Conservation (phyloP, 2,797 vertebrate species). For the Sebastes steindachneri region DNA sequence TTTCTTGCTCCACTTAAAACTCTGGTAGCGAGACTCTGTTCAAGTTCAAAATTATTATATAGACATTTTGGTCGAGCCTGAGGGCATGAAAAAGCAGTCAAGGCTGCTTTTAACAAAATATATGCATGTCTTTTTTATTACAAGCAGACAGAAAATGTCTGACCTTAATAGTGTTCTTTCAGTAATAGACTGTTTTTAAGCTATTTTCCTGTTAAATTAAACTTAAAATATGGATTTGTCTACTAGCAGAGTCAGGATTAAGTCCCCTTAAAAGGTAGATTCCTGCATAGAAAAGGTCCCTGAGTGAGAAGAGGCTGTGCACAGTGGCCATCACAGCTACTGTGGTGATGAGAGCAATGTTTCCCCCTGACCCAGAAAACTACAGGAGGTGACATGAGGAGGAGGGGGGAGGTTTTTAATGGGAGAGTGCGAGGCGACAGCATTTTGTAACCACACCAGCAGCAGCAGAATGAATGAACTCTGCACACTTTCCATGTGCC, state of each 20-base stretch:
- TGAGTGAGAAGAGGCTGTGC: slow-evolving; percentile 1
- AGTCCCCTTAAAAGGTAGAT: background rate
- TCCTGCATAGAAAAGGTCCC: background rate
- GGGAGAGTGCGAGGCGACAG: background rate
- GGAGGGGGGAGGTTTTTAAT: slow-evolving; percentile 11
- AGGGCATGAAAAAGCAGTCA: background rate
- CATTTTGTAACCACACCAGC: slow-evolving; percentile 13
- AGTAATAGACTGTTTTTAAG: background rate
- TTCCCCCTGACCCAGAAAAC: slow-evolving; percentile 69
- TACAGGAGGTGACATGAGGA: slow-evolving; percentile 57
- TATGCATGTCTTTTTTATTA: background rate
- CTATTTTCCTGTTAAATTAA: background rate
- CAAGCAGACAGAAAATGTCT: background rate
- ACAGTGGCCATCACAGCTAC: slow-evolving; percentile 37
- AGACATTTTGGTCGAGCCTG: background rate
- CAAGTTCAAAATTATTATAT: slow-evolving; percentile 1
- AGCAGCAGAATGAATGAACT: slow-evolving; percentile 23
- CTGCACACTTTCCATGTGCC: slow-evolving; percentile 46
- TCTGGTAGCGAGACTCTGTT: background rate
- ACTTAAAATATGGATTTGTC: background rate
- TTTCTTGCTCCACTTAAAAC: slow-evolving; percentile 7
- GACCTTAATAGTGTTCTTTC: background rate
- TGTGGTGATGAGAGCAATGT: slow-evolving; percentile 50
- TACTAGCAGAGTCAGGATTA: background rate
- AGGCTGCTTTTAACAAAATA: background rate